These are phyloP conservation scores for Ricordea florida DNA, from an alignment of 92 coral and sea anemone genomes.

Conservation along the genomic window DNA sequence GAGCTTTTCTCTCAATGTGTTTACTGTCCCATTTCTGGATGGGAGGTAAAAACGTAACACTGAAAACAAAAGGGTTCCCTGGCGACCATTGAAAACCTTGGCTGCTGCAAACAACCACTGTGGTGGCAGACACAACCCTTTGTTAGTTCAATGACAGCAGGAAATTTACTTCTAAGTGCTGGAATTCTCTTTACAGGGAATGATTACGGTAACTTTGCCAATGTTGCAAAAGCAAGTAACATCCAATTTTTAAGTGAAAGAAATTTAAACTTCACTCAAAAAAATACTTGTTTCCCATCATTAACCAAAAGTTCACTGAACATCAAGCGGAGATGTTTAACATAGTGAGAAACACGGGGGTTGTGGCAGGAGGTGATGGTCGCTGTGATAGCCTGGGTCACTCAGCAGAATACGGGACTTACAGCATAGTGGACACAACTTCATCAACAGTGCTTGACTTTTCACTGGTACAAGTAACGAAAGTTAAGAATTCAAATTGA, in stretches of 20 bases:
- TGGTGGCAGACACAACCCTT: neutral
- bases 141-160: neutral
- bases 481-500: no score
- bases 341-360: no score
- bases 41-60: neutral
- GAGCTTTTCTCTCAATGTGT: neutral
- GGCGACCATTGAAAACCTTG: neutral
- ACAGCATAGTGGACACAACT: no score
- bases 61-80: neutral
- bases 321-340: neutral
- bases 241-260: neutral
- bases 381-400: no score
- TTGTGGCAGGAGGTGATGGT: no score
- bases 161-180: neutral
- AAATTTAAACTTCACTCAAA: neutral
- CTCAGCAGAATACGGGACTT: no score
- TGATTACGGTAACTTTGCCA: neutral
- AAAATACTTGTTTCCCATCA: neutral
- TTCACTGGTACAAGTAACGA: no score
- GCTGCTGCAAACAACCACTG: neutral
- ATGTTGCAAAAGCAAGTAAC: neutral
- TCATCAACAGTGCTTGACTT: no score
- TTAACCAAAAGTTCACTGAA: neutral
- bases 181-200: slow-evolving; percentile 1
- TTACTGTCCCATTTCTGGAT: neutral